phyloP scores from a whole-genome alignment of 2,888 invertebrate species.

The Hypomecis atomaria region DNA sequence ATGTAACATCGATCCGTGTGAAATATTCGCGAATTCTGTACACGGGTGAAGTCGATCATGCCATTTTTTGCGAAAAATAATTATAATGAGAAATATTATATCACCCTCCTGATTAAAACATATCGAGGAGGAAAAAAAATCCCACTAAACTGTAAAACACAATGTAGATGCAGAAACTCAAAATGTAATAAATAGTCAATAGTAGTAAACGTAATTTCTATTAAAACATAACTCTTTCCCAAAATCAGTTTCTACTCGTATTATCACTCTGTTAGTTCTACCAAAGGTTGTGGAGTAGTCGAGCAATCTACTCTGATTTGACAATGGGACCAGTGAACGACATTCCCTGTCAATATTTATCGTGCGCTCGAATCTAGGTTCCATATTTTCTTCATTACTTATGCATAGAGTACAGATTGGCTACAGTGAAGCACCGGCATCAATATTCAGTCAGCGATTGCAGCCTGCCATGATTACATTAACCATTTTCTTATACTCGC shows the following conservation, averaged over 20 bases:
- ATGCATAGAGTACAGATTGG: conserved; percentile 83
- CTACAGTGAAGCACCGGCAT: conserved; percentile 69
- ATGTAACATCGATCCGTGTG: too few species aligned
- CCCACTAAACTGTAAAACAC: too few species aligned
- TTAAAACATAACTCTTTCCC: neutral
- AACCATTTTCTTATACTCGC: conserved; percentile 50
- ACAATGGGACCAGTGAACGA: conserved; percentile 50
- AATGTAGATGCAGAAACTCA: too few species aligned
- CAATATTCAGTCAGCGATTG: conserved; percentile 75
- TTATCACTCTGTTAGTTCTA: neutral
- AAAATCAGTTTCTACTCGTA: neutral
- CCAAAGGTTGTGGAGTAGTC: conserved; percentile 26
- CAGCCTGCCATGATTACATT: conserved; percentile 56
- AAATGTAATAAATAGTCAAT: too few species aligned
- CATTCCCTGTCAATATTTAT: conserved; percentile 71
- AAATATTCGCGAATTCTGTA: too few species aligned
- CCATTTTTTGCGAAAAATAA: too few species aligned
- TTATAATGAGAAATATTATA: too few species aligned
- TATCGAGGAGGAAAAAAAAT: too few species aligned
- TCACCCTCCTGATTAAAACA: too few species aligned
- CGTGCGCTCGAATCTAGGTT: conserved; percentile 68
- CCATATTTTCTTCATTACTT: conserved; percentile 80
- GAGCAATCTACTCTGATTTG: conserved; percentile 38
- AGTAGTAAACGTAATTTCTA: neutral
- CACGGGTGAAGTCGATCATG: too few species aligned